Conservation (phyloP, 2,888 invertebrate genomes). For the Xylota segnis region DNA sequence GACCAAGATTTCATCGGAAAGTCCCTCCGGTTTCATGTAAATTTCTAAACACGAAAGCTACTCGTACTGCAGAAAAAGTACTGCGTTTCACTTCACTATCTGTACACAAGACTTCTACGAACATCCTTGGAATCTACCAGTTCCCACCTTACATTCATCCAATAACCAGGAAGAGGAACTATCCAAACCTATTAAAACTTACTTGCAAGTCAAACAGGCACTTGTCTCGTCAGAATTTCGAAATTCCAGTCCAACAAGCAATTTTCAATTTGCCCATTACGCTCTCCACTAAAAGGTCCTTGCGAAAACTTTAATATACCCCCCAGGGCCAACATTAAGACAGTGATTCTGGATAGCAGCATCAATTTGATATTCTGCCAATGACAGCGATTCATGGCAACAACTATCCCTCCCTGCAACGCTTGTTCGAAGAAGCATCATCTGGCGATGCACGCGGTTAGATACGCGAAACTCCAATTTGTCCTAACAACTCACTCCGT, state of each 20-base stretch:
- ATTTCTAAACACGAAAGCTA: too few species aligned
- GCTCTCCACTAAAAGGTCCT: background rate
- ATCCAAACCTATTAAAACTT: background rate
- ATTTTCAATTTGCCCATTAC: background rate
- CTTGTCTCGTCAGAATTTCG: background rate
- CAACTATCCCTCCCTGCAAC: background rate
- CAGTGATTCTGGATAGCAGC: constrained; percentile 9
- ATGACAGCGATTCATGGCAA: background rate
- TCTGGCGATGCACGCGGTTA: background rate
- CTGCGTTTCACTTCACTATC: too few species aligned
- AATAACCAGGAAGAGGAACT: background rate
- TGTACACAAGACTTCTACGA: too few species aligned
- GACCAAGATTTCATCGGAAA: too few species aligned
- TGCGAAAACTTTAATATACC: constrained; percentile 16
- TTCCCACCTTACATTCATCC: background rate
- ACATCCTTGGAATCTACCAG: too few species aligned
- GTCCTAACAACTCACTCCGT: constrained; percentile 8
- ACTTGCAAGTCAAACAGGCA: background rate
- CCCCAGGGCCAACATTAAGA: constrained; percentile 11
- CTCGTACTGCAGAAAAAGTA: too few species aligned
- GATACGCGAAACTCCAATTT: constrained; percentile 21
- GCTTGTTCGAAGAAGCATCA: background rate
- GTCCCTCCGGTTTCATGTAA: too few species aligned
- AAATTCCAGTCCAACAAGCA: background rate
- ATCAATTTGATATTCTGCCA: constrained; percentile 29